A percentile compares a stretch with the other conserved stretches of the same genome.
These are phyloP conservation scores for Babylonia areolata DNA, from an alignment of 1,140 invertebrate genomes.

Conservation along the genomic window DNA sequence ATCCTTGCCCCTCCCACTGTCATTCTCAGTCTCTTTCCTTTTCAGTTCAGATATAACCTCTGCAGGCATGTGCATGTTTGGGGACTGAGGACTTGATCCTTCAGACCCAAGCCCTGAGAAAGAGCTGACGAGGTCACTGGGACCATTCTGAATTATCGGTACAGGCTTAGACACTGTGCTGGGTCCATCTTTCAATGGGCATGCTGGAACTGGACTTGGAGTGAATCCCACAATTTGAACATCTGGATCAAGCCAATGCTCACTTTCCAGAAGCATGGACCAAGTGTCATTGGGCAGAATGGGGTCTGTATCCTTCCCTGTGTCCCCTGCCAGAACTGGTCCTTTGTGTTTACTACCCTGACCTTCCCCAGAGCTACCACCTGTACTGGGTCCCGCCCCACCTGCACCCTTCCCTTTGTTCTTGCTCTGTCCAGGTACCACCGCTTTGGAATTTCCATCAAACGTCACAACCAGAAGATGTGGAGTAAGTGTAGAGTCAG, in stretches of 20 bases:
- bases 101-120: conserved; percentile 35
- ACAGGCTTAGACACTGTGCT: conserved; percentile 22
- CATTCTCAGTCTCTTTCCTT: conserved; percentile 15
- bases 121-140: conserved; percentile 44
- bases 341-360: conserved; percentile 16
- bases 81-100: conserved; percentile 36
- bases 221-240: conserved; percentile 70
- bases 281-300: conserved; percentile 33
- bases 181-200: conserved; percentile 28
- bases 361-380: background rate
- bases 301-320: background rate
- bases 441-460: conserved; percentile 38
- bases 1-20: conserved; percentile 28
- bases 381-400: background rate
- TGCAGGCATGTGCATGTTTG: conserved; percentile 30
- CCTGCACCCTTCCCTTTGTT: conserved; percentile 15
- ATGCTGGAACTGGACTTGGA: conserved; percentile 45
- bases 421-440: background rate
- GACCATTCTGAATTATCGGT: conserved; percentile 45
- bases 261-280: conserved; percentile 50
- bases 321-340: background rate
- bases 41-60: conserved; percentile 31
- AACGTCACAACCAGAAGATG: conserved; percentile 56
- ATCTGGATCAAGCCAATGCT: conserved; percentile 66
- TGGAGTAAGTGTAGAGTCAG: conserved; percentile 55